These are phyloP conservation scores for Amblyornis subalaris DNA, from an alignment of 2,113 vertebrate genomes.

Conservation along the genomic window DNA sequence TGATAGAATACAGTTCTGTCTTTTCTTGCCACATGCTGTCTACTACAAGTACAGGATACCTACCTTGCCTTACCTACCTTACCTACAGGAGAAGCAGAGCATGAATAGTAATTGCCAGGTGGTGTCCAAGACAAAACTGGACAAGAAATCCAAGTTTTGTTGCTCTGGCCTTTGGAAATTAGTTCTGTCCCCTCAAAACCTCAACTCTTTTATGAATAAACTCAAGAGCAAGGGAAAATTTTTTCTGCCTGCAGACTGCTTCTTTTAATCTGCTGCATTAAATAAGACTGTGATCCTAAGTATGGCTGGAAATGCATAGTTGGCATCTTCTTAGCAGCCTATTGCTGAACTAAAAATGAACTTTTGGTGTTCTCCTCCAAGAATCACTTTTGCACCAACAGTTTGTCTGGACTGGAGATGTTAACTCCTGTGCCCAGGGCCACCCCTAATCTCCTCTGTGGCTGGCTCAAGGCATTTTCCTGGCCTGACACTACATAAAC, in stretches of 20 bases:
- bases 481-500: background rate
- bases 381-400: background rate
- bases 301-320: background rate
- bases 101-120: background rate
- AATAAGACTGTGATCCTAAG: background rate
- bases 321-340: background rate
- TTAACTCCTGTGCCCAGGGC: background rate
- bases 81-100: accelerated
- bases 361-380: background rate
- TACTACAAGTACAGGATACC: background rate
- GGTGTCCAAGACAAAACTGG: background rate
- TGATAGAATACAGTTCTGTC: background rate
- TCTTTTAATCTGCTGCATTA: background rate
- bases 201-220: background rate
- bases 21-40: background rate
- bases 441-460: background rate
- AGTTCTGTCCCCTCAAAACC: background rate
- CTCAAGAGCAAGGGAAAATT: background rate
- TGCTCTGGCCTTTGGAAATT: background rate
- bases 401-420: background rate
- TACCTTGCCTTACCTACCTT: background rate
- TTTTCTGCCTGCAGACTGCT: background rate
- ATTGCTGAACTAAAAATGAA: background rate
- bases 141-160: background rate
- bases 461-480: background rate